Conservation (phyloP, 2,113 vertebrate genomes). For the Morone chrysops region DNA sequence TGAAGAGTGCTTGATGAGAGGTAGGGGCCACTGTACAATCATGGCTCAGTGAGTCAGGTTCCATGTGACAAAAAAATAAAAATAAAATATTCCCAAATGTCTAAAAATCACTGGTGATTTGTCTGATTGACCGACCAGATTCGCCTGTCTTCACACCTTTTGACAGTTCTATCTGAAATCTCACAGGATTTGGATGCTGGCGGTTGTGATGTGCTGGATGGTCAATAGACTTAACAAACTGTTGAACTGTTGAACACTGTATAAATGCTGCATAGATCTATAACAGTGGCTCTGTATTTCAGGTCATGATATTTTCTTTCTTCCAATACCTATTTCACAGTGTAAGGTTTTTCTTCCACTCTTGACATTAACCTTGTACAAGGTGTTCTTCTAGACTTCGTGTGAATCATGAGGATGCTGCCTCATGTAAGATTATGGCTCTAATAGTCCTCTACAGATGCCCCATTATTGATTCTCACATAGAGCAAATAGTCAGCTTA, state of each 20-base stretch:
- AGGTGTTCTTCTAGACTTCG: slow-evolving; percentile 65
- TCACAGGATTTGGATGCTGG: slow-evolving; percentile 17
- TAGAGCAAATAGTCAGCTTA: slow-evolving; percentile 72
- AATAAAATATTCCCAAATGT: slow-evolving; percentile 58
- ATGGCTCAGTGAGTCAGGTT: slow-evolving; percentile 57
- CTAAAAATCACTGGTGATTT: slow-evolving; percentile 56
- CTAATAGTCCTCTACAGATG: slow-evolving; percentile 78
- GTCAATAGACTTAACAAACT: slow-evolving; percentile 13
- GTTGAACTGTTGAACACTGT: slow-evolving; percentile 20
- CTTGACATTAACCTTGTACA: slow-evolving; percentile 74
- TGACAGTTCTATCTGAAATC: slow-evolving; percentile 39
- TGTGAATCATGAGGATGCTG: slow-evolving; percentile 71
- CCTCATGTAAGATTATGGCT: slow-evolving; percentile 74
- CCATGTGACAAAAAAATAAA: slow-evolving; percentile 38
- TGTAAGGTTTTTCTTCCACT: slow-evolving; percentile 32
- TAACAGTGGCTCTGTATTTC: not conserved
- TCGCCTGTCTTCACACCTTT: slow-evolving; percentile 32
- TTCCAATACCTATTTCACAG: slow-evolving; percentile 32
- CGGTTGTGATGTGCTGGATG: not conserved
- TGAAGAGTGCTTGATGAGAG: slow-evolving; percentile 82
- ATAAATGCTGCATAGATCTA: not conserved
- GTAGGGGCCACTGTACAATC: slow-evolving; percentile 75
- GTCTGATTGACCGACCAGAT: slow-evolving; percentile 50
- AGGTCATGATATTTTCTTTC: slow-evolving; percentile 23
- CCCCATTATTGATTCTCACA: slow-evolving; percentile 80